Evolutionary conservation across 1,140 invertebrate genomes (phyloP).

Genomic region (Diorhabda sublineata): DNA sequence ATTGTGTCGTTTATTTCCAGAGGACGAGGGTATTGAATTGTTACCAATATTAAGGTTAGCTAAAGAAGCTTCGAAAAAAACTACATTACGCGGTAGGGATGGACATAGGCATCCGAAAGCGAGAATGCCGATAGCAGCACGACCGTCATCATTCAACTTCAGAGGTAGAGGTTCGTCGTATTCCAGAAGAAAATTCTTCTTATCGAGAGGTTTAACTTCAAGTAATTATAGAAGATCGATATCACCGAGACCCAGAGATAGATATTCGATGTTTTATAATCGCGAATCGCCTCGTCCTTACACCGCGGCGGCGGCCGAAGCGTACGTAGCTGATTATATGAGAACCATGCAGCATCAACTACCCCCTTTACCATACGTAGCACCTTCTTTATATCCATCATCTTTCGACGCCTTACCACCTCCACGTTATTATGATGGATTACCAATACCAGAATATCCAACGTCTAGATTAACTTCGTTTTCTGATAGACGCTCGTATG

Average conservation of each 20-base stretch:
- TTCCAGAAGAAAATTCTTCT: constrained; percentile 52
- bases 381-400: constrained; percentile 57
- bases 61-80: constrained; percentile 74
- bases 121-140: constrained; percentile 45
- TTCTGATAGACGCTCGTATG: constrained; percentile 76
- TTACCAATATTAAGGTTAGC: constrained; percentile 84
- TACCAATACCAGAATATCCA: constrained; percentile 58
- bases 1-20: constrained; percentile 88
- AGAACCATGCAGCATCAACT: constrained; percentile 75
- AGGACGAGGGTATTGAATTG: constrained; percentile 91
- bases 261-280: constrained; percentile 41
- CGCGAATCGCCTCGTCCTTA: constrained; percentile 46
- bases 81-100: constrained; percentile 52
- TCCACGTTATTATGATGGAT: constrained; percentile 75
- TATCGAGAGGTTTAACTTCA: constrained; percentile 48
- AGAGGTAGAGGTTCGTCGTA: constrained; percentile 48
- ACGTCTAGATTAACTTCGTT: constrained; percentile 51
- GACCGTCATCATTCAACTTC: constrained; percentile 44
- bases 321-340: constrained; percentile 75
- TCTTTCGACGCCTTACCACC: constrained; percentile 68
- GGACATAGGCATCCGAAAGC: constrained; percentile 52
- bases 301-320: constrained; percentile 64
- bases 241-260: constrained; percentile 50
- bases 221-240: constrained; percentile 53
- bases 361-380: constrained; percentile 66